Evolutionary conservation across 2,113 vertebrate species (phyloP).

Genomic region (Thryonomys swinderianus): DNA sequence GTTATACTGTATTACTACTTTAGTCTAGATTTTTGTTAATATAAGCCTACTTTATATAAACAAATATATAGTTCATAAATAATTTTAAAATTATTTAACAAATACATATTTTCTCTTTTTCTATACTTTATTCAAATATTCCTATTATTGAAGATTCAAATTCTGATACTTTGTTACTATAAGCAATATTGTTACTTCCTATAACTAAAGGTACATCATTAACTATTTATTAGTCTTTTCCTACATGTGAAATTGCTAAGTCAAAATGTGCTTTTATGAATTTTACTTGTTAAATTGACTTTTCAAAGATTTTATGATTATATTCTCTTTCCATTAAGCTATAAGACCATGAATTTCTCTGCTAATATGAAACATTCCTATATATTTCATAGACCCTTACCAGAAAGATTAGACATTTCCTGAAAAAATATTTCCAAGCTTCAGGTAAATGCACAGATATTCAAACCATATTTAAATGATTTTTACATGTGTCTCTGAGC

Average conservation of each 20-base stretch:
- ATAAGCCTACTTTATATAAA: slow-evolving; percentile 31
- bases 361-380: background rate
- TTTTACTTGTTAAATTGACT: slow-evolving; percentile 29
- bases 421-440: background rate
- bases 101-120: slow-evolving; percentile 12
- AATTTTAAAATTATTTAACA: slow-evolving; percentile 15
- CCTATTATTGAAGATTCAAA: slow-evolving; percentile 20
- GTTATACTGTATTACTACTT: background rate
- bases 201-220: slow-evolving; percentile 34
- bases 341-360: background rate
- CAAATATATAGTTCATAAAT: background rate
- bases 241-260: slow-evolving; percentile 7
- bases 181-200: background rate
- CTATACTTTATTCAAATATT: slow-evolving; percentile 1
- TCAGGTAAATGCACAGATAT: background rate
- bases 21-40: background rate
- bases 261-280: slow-evolving; percentile 17
- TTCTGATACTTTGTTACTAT: slow-evolving; percentile 35
- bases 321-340: background rate
- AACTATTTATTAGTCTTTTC: background rate
- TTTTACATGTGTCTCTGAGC: background rate
- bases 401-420: slow-evolving; percentile 11
- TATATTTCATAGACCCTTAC: background rate
- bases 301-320: slow-evolving; percentile 5
- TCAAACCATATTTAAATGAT: background rate